Conservation (phyloP, 2,888 invertebrate genomes). For the Luffia ferchaultella region DNA sequence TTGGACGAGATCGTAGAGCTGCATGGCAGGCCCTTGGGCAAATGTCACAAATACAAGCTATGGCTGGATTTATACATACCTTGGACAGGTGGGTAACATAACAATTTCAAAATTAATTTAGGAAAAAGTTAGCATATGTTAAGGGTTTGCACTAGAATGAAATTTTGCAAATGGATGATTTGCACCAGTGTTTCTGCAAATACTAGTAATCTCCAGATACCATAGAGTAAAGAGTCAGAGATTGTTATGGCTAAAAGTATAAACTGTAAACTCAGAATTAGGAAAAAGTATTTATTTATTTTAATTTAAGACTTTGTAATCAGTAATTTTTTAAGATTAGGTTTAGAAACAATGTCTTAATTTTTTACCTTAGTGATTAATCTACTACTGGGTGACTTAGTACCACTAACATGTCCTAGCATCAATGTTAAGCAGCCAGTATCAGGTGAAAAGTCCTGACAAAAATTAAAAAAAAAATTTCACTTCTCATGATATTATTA, state of each 20-base stretch:
- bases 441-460: no score
- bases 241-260: background rate
- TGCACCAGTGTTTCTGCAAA: background rate
- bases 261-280: background rate
- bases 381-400: no score
- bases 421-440: no score
- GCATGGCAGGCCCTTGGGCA: slow-evolving; percentile 95
- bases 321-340: no score
- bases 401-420: no score
- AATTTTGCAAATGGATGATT: background rate
- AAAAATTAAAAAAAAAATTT: no score
- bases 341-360: no score
- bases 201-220: no score
- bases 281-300: no score
- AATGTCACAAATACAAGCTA: slow-evolving; percentile 85
- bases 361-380: no score
- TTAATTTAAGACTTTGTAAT: no score
- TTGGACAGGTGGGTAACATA: slow-evolving; percentile 68
- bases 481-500: no score
- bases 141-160: background rate
- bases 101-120: background rate
- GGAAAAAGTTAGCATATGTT: background rate
- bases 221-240: background rate
- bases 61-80: slow-evolving; percentile 90
- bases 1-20: slow-evolving; percentile 89